phyloP scores from a whole-genome alignment of 2,113 vertebrate species.

The Porphyrio hochstetteri region DNA sequence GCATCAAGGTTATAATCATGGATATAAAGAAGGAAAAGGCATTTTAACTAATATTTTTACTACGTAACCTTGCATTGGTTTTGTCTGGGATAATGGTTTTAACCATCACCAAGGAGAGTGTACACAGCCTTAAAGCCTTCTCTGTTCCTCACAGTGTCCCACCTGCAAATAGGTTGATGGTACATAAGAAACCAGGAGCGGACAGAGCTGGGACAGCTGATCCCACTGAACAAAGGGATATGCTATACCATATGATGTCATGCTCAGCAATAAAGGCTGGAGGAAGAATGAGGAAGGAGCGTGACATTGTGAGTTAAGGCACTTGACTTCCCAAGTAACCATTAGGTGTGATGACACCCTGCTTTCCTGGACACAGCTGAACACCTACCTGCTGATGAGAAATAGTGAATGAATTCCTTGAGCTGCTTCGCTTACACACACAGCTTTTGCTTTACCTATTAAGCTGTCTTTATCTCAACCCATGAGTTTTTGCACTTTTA shows the following conservation, averaged over 20 bases:
- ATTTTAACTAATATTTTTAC: neutral
- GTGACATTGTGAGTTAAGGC: accelerated
- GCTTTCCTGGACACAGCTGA: neutral
- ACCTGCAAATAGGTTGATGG: accelerated
- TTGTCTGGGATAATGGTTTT: too few species aligned
- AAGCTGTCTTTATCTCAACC: neutral
- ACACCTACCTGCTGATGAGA: neutral
- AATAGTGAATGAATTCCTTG: neutral
- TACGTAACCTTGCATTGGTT: neutral
- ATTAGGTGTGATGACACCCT: accelerated
- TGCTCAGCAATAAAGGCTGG: neutral
- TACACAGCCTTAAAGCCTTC: too few species aligned
- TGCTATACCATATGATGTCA: too few species aligned
- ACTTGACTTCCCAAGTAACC: neutral
- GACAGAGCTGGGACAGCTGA: neutral
- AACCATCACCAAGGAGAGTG: neutral
- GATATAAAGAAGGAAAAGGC: neutral
- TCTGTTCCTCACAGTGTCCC: neutral
- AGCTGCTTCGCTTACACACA: neutral
- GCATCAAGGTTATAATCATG: neutral
- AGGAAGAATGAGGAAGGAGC: neutral
- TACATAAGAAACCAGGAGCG: neutral
- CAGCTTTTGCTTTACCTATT: neutral
- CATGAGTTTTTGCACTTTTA: neutral
- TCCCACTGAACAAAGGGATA: neutral